Conservation (phyloP, 2,797 vertebrate species). For the Lepus oiostolus region DNA sequence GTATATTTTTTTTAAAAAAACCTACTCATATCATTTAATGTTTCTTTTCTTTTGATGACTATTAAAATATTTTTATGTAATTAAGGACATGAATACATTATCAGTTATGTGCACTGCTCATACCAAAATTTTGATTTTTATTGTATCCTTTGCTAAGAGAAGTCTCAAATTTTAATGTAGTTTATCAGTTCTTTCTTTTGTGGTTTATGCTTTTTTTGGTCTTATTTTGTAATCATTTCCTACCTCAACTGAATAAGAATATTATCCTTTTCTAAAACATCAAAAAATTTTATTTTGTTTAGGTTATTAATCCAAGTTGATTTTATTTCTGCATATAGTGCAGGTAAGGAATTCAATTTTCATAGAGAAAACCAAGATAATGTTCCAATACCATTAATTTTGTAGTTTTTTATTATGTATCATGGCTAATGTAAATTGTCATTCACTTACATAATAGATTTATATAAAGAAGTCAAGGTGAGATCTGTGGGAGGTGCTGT, state of each 20-base stretch:
- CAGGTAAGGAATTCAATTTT: background rate
- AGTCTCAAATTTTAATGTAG: background rate
- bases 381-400: background rate
- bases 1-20: too few species aligned
- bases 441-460: background rate
- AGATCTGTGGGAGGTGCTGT: too few species aligned
- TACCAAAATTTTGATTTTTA: background rate
- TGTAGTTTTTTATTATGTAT: background rate
- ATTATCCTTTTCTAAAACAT: background rate
- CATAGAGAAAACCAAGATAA: background rate
- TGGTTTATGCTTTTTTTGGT: background rate
- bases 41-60: background rate
- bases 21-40: background rate
- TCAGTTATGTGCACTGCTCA: background rate
- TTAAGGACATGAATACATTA: background rate
- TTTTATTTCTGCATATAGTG: background rate
- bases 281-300: slow-evolving; percentile 22
- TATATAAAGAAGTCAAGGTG: background rate
- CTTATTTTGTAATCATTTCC: background rate
- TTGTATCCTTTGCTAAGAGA: background rate
- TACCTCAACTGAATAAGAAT: background rate
- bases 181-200: background rate
- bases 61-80: too few species aligned
- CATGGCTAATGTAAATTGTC: background rate
- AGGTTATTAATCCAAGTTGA: background rate